A percentile compares a stretch with the other conserved stretches of the same genome.
Evolutionary conservation across 2,888 invertebrate genomes (phyloP).

Genomic region (Stenoptilia bipunctidactyla): DNA sequence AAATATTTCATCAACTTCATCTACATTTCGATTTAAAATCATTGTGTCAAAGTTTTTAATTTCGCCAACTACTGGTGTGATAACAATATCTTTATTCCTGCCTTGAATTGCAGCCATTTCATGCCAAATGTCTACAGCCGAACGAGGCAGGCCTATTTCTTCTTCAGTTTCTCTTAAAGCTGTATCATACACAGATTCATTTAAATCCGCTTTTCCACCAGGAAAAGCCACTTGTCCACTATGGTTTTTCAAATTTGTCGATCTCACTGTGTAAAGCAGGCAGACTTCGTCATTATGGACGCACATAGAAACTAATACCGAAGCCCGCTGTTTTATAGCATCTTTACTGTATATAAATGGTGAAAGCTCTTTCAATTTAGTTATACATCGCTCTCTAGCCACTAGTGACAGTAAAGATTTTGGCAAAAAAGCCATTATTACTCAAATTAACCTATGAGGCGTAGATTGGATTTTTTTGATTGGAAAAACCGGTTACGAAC

Average conservation of each 20-base stretch:
- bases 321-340: conserved; percentile 67
- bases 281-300: conserved; percentile 77
- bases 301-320: conserved; percentile 89
- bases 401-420: conserved; percentile 57
- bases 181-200: conserved; percentile 75
- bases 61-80: conserved; percentile 80
- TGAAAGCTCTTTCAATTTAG: conserved; percentile 70
- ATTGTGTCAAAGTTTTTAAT: conserved; percentile 58
- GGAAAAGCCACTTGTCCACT: conserved; percentile 91
- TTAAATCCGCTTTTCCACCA: conserved; percentile 82
- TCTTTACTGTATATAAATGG: conserved; percentile 35
- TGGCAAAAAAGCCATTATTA: conserved; percentile 44
- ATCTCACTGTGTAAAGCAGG: conserved; percentile 86
- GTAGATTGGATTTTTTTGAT: no score
- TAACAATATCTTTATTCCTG: conserved; percentile 57
- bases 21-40: conserved; percentile 70
- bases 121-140: conserved; percentile 78
- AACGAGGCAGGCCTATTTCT: conserved; percentile 80
- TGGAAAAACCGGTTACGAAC: no score
- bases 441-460: no score
- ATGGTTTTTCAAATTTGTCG: conserved; percentile 78
- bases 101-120: conserved; percentile 36
- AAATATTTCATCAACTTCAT: conserved; percentile 87
- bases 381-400: conserved; percentile 70
- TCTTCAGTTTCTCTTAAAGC: conserved; percentile 91